Evolutionary conservation across 2,888 invertebrate species (phyloP), one percentile per base, ranked within the genome.

Genomic region (Chrysolina americana): DNA sequence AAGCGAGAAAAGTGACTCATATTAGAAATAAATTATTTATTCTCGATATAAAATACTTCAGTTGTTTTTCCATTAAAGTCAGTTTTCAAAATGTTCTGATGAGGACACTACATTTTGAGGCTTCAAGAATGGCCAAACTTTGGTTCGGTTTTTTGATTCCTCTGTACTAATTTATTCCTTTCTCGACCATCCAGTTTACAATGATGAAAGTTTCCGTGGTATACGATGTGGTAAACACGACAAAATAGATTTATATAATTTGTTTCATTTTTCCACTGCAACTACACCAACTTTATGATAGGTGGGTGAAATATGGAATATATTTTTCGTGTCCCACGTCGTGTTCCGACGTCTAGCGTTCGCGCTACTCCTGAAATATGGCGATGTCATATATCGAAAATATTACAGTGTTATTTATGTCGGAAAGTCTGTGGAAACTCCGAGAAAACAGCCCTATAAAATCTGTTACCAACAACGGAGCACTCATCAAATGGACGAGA

Each of bases 401-500:
- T 79, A 78, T 79, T 75, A 79, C 78, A 65, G 70, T 36, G 78
- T 76, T 79, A 81, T 80, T 80, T 80, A 80, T 81, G 76, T 71
- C 50, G 70, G 71, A 74, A 79, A 78, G 72, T 80, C 78, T 75
- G 48, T 10, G 76, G 71, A 76, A 78, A 80, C 75, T 80, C 75
- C 75, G 68, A 73, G 79, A 81, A 79, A 81, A 81, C 82, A 80
- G 79, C 82, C 78, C 80, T 82, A 84, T 84, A 81, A 84, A 83
- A 83, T 80, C 80, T 81, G 79, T 78, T 81, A 83, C 83, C 82
- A 83, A 83, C 82, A 81, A 80, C 80, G 77, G 80, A 85, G 83
- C 82, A 83, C 78, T 83, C 81, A 83, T 83, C 82, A 84, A 85
- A 81, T 80, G 81, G 84, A 83, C 82, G 82, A 83, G 82, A 83